Conservation (phyloP, 2,888 invertebrate genomes). For the Fissipunctia ypsillon region DNA sequence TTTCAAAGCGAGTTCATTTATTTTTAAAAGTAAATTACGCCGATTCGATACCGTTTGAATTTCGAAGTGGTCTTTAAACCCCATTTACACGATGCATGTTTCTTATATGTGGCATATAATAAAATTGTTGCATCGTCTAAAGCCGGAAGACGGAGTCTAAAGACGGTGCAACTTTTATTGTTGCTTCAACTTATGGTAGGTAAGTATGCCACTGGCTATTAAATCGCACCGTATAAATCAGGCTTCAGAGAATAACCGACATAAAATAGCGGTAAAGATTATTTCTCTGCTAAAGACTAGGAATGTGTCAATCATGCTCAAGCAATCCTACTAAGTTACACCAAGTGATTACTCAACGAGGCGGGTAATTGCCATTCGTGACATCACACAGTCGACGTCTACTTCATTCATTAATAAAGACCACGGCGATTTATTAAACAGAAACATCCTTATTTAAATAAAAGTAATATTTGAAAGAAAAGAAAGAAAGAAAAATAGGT, state of each 20-base stretch:
- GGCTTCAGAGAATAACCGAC: neutral
- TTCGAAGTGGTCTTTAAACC: neutral
- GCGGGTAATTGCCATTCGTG: constrained; percentile 44
- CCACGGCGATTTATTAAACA: constrained; percentile 20
- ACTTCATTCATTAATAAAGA: constrained; percentile 42
- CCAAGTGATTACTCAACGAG: constrained; percentile 40
- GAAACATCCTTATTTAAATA: constrained; percentile 13
- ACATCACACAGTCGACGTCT: constrained; percentile 21
- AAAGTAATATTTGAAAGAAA: constrained; percentile 1
- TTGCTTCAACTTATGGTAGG: neutral
- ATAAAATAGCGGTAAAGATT: neutral
- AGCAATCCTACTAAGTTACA: constrained; percentile 35
- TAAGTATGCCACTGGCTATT: neutral
- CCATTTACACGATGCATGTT: neutral
- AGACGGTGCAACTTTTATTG: neutral
- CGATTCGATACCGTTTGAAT: neutral
- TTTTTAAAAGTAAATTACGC: neutral
- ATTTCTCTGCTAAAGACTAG: neutral
- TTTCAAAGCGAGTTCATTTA: neutral
- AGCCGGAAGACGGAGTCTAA: neutral
- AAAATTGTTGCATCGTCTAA: neutral
- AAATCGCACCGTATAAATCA: neutral
- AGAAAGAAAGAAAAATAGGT: no score
- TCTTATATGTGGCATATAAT: neutral
- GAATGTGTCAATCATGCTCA: constrained; percentile 17